A percentile compares a stretch with the other conserved stretches of the same genome.
Conservation (phyloP, 2,113 vertebrate species). For the Oncorhynchus gorbuscha region DNA sequence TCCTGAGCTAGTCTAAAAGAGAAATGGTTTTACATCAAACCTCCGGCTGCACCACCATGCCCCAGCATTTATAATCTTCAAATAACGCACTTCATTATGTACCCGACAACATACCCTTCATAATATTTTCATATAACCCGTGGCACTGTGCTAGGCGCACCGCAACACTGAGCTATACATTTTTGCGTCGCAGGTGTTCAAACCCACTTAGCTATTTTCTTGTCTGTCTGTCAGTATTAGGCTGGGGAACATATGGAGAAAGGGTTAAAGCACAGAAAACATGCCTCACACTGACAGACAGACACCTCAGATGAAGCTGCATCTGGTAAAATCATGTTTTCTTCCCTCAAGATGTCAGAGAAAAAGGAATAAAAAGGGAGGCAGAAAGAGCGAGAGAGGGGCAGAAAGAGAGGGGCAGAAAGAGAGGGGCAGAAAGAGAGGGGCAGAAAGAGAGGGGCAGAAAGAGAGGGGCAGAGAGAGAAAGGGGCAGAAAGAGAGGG, state of each 20-base stretch:
- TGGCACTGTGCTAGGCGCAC: not conserved
- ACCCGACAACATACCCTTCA: constrained; percentile 19
- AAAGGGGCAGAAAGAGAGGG: no score
- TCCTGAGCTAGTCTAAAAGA: no score
- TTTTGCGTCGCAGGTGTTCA: constrained; percentile 57
- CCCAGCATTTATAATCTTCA: constrained; percentile 9
- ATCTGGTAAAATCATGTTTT: constrained; percentile 52
- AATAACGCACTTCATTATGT: constrained; percentile 49
- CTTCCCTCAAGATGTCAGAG: not conserved
- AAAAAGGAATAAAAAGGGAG: not conserved
- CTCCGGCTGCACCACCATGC: no score
- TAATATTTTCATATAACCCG: constrained; percentile 1
- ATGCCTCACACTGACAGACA: constrained; percentile 45
- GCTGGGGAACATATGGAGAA: constrained; percentile 53
- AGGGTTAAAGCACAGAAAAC: constrained; percentile 60
- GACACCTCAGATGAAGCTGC: constrained; percentile 47
- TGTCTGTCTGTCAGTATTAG: constrained; percentile 28
- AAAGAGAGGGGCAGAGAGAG: no score
- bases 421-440: not conserved
- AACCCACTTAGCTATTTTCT: constrained; percentile 37
- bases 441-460: no score
- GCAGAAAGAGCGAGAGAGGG: not conserved
- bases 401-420: not conserved
- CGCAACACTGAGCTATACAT: constrained; percentile 39
- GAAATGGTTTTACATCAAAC: no score